Evolutionary conservation across 2,888 invertebrate genomes (phyloP).

Genomic region (Phyllotreta cruciferae): DNA sequence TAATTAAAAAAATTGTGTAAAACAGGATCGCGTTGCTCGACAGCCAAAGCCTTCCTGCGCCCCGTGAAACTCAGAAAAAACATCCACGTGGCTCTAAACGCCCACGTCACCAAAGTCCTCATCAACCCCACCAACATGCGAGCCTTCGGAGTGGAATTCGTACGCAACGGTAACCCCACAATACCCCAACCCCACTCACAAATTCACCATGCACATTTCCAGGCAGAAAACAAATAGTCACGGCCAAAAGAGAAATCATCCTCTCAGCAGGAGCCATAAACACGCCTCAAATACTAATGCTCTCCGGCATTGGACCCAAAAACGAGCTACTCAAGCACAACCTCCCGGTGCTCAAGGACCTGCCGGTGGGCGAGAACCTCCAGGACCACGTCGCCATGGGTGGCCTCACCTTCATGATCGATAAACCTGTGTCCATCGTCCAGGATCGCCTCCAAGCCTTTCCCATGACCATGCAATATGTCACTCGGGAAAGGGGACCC

Average conservation of each 20-base stretch:
- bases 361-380: constrained; percentile 81
- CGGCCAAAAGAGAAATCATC: constrained; percentile 84
- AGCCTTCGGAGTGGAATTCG: constrained; percentile 82
- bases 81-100: constrained; percentile 80
- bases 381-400: constrained; percentile 91
- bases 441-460: constrained; percentile 73
- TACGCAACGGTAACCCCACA: constrained; percentile 65
- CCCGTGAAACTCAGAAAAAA: constrained; percentile 79
- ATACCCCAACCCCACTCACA: neutral
- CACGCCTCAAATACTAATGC: constrained; percentile 88
- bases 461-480: constrained; percentile 73
- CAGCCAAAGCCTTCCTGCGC: constrained; percentile 85
- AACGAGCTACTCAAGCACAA: constrained; percentile 73
- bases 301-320: constrained; percentile 75
- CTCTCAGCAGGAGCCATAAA: constrained; percentile 91
- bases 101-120: constrained; percentile 78
- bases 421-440: constrained; percentile 84
- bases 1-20: neutral
- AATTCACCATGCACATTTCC: constrained; percentile 4
- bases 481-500: constrained; percentile 79
- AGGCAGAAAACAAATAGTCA: constrained; percentile 70
- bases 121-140: constrained; percentile 78
- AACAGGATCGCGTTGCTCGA: constrained; percentile 79
- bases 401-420: constrained; percentile 77
- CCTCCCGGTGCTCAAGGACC: constrained; percentile 76